Conservation (phyloP, 2,113 vertebrate species). For the Lycaon pictus region DNA sequence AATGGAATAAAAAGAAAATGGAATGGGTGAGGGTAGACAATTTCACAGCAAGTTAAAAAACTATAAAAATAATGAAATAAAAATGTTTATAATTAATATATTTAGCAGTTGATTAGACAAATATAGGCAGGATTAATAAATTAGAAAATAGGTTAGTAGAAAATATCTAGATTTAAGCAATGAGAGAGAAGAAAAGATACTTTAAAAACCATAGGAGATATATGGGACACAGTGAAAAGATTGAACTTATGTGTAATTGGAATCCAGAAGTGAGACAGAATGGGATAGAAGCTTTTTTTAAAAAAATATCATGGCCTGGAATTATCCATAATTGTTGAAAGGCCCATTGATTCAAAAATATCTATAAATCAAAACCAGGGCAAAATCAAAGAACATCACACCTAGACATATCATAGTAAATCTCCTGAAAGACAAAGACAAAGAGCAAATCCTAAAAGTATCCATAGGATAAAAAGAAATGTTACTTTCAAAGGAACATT, state of each 20-base stretch:
- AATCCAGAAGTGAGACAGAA: slow-evolving; percentile 39
- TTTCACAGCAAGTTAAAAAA: slow-evolving; percentile 8
- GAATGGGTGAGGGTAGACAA: neutral
- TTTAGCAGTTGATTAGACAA: neutral
- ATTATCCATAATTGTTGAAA: slow-evolving; percentile 59
- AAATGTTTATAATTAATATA: neutral
- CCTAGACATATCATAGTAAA: slow-evolving; percentile 23
- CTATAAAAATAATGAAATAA: neutral
- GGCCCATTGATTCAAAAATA: slow-evolving; percentile 35
- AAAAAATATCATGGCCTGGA: slow-evolving; percentile 46
- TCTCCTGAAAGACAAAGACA: slow-evolving; percentile 37
- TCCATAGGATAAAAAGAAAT: slow-evolving; percentile 24
- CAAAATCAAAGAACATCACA: slow-evolving; percentile 61
- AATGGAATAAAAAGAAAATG: neutral
- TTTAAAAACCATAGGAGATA: neutral
- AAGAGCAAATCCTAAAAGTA: slow-evolving; percentile 35
- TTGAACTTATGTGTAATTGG: neutral
- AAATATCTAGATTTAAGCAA: slow-evolving; percentile 12
- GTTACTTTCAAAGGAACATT: slow-evolving; percentile 54
- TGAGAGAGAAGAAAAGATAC: neutral
- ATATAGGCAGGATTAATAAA: neutral
- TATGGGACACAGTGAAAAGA: neutral
- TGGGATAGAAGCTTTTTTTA: neutral
- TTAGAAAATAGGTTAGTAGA: neutral
- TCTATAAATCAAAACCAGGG: slow-evolving; percentile 41